Base-by-base conservation (phyloP, 2,888 invertebrate species). In the Limulus polyphemus region DNA sequence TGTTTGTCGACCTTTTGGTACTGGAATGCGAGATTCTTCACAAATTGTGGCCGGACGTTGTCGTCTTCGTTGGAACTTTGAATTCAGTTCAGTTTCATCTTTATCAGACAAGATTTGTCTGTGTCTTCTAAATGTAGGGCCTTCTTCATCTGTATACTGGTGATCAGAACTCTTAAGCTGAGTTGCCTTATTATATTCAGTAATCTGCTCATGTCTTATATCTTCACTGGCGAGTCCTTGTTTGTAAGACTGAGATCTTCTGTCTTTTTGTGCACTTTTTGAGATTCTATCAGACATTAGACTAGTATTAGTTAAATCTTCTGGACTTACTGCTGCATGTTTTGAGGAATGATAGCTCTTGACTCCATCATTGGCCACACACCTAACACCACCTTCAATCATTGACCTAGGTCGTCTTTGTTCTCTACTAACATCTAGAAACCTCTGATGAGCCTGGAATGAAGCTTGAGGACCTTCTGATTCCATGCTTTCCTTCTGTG, bases 321-420 rank as follows among this genome's bases (percentile, higher is more conserved):
- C 32, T 32, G 32, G 32, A 32, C 32, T 32, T 32, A 32, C 32
- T 32, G 32, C 32, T 32, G 32, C 32, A 32, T 32, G 32, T 32
- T 32, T 32, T 3, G 32, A 32, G 32, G 32, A 7, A 32, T 32
- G 32, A 32, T 32, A 32, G 32, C 32, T 32, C 32, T 32, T 32
- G 32, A 32, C 32, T 32, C 32, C 32, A 32, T 32, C 32, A 32
- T 32, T 32, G 32, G 32, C 3, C 32, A 32, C 7, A 2, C 32
- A 32, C 32, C 32, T 32, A 5, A 32, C 32, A 32, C 32, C 32
- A 32, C 3, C 65, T 52, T 65, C 65, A 5, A 65, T 60, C 65
- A 65, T 65, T 17, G 65, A 65, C 14, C 65, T 54, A 7, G 65
- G 65, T 11, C 65, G 47, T n/a, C 64, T 59, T 55, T 56, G 56